Percentiles rank a stretch among this genome's conserved stretches.
phyloP scores from a whole-genome alignment of 1,140 invertebrate genomes.

The Temnothorax curvispinosus region DNA sequence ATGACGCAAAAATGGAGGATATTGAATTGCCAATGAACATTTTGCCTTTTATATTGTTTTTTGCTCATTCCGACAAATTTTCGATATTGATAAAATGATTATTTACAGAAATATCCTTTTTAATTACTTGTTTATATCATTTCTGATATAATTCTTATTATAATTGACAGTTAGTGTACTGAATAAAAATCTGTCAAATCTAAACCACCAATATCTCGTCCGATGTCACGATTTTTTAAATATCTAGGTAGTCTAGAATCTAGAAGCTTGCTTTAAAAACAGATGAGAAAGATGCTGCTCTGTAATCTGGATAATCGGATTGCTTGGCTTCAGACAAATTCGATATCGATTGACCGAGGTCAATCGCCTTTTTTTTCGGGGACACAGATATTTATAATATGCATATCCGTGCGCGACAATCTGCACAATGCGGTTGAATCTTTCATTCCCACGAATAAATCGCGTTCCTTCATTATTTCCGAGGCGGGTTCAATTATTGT shows the following conservation, averaged over 20 bases:
- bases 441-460: neutral
- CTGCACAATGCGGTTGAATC: neutral
- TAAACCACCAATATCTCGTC: neutral
- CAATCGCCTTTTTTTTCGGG: conserved; percentile 21
- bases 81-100: neutral
- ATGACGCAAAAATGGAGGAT: neutral
- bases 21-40: neutral
- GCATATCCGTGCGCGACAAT: neutral
- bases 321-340: neutral
- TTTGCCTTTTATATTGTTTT: neutral
- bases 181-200: neutral
- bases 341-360: conserved; percentile 43
- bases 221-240: neutral
- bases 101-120: neutral
- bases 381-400: conserved; percentile 30
- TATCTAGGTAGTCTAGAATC: neutral
- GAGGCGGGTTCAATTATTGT: neutral
- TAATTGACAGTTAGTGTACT: neutral
- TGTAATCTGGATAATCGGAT: conserved; percentile 26
- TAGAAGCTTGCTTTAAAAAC: neutral
- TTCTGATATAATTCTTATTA: neutral
- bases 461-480: conserved; percentile 28
- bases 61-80: neutral
- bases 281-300: neutral
- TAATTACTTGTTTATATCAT: neutral